phyloP scores from a whole-genome alignment of 30 jellyfish, hydroid and myxozoan genomes.

The Aurelia sp. region DNA sequence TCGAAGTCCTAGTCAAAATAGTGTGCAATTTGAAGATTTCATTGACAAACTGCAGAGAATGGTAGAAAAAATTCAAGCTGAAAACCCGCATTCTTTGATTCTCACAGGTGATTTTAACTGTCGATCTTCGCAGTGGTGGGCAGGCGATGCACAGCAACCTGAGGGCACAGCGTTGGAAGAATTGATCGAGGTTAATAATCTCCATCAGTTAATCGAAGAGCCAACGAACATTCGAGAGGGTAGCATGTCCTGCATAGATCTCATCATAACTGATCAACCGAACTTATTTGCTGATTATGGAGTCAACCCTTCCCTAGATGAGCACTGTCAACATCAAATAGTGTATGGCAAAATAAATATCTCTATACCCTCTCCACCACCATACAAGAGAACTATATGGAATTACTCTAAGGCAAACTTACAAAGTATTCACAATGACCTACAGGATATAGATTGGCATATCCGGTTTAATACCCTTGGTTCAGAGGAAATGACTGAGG shows the following conservation, averaged over 20 bases:
- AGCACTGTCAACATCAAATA: constrained; percentile 28
- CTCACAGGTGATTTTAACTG: too few species aligned
- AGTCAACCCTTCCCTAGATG: constrained; percentile 14
- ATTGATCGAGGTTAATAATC: constrained; percentile 21
- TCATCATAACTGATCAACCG: constrained; percentile 18
- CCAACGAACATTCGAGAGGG: constrained; percentile 13
- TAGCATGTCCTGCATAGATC: constrained; percentile 21
- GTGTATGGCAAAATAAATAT: constrained; percentile 19
- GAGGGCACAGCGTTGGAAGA: constrained; percentile 22
- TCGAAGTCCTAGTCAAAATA: constrained; percentile 29
- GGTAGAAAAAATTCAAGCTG: neutral
- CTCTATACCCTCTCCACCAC: constrained; percentile 18
- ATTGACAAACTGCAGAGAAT: neutral
- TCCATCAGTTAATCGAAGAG: constrained; percentile 16
- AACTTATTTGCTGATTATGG: constrained; percentile 1
- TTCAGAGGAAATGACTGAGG: constrained; percentile 49
- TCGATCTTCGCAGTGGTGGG: too few species aligned
- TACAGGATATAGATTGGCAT: constrained; percentile 28
- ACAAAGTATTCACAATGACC: neutral
- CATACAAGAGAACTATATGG: constrained; percentile 10
- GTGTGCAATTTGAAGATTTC: constrained; percentile 17
- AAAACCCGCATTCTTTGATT: too few species aligned
- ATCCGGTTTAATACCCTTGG: constrained; percentile 34
- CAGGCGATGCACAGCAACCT: neutral
- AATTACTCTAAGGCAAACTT: constrained; percentile 6